Evolutionary conservation across 2,888 invertebrate genomes (phyloP).

Genomic region (Caenorhabditis angaria): DNA sequence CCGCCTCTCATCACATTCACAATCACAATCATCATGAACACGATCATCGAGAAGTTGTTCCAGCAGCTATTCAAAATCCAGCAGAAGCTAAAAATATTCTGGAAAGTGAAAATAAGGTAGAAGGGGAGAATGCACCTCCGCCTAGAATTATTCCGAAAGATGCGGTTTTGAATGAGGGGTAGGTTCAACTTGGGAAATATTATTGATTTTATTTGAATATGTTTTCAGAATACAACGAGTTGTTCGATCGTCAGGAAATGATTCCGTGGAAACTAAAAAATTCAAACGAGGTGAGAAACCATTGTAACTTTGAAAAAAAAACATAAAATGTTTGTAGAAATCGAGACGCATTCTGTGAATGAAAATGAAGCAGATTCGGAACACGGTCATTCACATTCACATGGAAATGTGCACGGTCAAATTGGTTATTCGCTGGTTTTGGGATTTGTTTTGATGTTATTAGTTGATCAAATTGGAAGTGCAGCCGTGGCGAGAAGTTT

Average conservation of each 20-base stretch:
- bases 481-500: slow-evolving; percentile 53
- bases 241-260: slow-evolving; percentile 12
- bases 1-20: slow-evolving; percentile 1
- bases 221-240: slow-evolving; percentile 34
- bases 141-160: slow-evolving; percentile 58
- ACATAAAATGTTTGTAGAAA: neutral
- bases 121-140: slow-evolving; percentile 28
- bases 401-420: slow-evolving; percentile 40
- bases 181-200: slow-evolving; percentile 11
- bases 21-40: slow-evolving; percentile 14
- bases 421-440: slow-evolving; percentile 92
- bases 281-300: slow-evolving; percentile 10
- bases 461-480: slow-evolving; percentile 83
- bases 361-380: slow-evolving; percentile 18
- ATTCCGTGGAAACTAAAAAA: slow-evolving; percentile 6
- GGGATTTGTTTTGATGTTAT: slow-evolving; percentile 96
- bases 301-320: neutral
- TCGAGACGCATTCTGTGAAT: slow-evolving; percentile 30
- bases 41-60: slow-evolving; percentile 6
- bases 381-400: slow-evolving; percentile 20
- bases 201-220: neutral
- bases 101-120: slow-evolving; percentile 39
- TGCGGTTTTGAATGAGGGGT: slow-evolving; percentile 57
- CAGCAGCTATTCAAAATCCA: slow-evolving; percentile 31
- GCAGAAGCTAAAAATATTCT: slow-evolving; percentile 52